Evolutionary conservation across 2,113 vertebrate genomes (phyloP).

Genomic region (Meleagris gallopavo): DNA sequence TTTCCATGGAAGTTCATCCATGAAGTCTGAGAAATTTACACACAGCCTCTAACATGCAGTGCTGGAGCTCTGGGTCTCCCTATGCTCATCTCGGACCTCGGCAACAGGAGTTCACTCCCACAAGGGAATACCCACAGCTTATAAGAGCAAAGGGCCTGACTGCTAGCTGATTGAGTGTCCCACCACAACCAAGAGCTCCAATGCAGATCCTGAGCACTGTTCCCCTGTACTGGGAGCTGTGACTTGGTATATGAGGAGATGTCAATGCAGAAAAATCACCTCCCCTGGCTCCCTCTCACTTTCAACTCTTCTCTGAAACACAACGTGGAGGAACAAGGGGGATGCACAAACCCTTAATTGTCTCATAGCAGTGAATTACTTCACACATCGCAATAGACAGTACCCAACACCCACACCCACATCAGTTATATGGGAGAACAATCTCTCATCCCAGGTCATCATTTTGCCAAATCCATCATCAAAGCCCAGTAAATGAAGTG

Average conservation of each 20-base stretch:
- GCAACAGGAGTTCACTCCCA: neutral
- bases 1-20: neutral
- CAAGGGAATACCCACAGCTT: neutral
- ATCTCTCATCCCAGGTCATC: slow-evolving; percentile 12
- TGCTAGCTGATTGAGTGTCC: neutral
- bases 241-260: neutral
- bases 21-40: neutral
- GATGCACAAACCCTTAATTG: neutral
- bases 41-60: neutral
- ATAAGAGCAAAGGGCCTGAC: neutral
- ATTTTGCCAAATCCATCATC: slow-evolving; percentile 50
- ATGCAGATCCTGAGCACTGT: neutral
- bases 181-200: neutral
- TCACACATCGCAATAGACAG: neutral
- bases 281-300: neutral
- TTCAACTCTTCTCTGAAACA: neutral
- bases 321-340: neutral
- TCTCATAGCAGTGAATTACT: neutral
- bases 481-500: slow-evolving; percentile 60
- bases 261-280: neutral
- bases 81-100: neutral
- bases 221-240: neutral
- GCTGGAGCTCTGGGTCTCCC: neutral
- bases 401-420: neutral
- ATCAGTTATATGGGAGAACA: slow-evolving; percentile 31